Evolutionary conservation across 1,140 invertebrate species (phyloP).

Genomic region (Trissolcus basalis): DNA sequence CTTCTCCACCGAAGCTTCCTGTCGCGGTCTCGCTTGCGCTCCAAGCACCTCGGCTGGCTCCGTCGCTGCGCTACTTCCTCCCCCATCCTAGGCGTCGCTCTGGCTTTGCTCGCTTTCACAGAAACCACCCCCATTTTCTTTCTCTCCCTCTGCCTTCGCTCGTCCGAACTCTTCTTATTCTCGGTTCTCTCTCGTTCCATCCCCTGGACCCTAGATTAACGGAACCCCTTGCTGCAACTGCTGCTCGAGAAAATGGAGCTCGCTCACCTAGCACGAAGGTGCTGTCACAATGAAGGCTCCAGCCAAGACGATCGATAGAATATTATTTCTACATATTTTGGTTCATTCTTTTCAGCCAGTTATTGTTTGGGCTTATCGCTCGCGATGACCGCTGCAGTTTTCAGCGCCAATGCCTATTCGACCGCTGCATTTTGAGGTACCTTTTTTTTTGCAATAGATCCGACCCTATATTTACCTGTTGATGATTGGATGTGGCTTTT

Average conservation of each 20-base stretch:
- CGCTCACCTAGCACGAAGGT: slow-evolving; percentile 70
- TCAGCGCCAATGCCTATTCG: too few species aligned
- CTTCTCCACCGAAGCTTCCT: slow-evolving; percentile 31
- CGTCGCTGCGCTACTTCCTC: slow-evolving; percentile 41
- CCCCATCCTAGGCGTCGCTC: slow-evolving; percentile 40
- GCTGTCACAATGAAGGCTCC: slow-evolving; percentile 61
- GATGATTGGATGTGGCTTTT: too few species aligned
- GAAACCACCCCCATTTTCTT: slow-evolving; percentile 54
- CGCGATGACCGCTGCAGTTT: too few species aligned
- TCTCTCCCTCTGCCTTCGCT: slow-evolving; percentile 44
- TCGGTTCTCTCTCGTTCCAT: slow-evolving; percentile 36
- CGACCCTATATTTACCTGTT: too few species aligned
- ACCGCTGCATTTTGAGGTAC: too few species aligned
- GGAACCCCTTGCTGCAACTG: slow-evolving; percentile 67
- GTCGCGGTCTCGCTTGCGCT: slow-evolving; percentile 42
- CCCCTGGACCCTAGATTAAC: slow-evolving; percentile 73
- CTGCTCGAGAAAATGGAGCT: slow-evolving; percentile 65
- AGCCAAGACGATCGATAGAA: slow-evolving; percentile 47
- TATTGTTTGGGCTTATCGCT: slow-evolving; percentile 6
- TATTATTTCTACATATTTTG: slow-evolving; percentile 54
- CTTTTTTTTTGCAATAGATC: too few species aligned
- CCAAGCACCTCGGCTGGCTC: slow-evolving; percentile 26
- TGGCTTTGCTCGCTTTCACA: slow-evolving; percentile 46
- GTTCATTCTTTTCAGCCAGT: slow-evolving; percentile 15
- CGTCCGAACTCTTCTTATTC: slow-evolving; percentile 42